phyloP scores from a whole-genome alignment of 1,140 invertebrate genomes.

The Drosophila miranda region DNA sequence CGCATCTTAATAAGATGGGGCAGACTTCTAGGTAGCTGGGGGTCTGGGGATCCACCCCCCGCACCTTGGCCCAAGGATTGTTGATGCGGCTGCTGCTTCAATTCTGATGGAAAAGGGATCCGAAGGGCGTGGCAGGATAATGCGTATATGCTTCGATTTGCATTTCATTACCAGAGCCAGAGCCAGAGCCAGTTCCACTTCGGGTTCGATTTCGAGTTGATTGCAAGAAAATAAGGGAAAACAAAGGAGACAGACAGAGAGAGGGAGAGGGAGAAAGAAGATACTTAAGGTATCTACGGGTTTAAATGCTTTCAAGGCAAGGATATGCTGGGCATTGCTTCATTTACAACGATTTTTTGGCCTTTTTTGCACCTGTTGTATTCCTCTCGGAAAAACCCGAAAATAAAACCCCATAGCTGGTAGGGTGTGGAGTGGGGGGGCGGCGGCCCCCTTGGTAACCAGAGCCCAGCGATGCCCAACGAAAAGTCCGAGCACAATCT shows the following conservation, averaged over 20 bases:
- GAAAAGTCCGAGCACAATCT: constrained; percentile 60
- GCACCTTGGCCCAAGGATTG: background rate
- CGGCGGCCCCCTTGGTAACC: constrained; percentile 12
- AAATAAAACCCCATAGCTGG: constrained; percentile 4
- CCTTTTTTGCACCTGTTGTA: background rate
- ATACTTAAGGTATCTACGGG: too few species aligned
- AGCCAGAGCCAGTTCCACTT: too few species aligned
- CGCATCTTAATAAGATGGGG: constrained; percentile 56
- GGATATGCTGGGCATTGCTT: too few species aligned
- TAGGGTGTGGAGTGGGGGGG: too few species aligned
- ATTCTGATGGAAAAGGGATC: constrained; percentile 11
- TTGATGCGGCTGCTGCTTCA: constrained; percentile 15
- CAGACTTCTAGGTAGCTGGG: background rate
- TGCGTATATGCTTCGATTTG: constrained; percentile 63
- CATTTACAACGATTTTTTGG: background rate
- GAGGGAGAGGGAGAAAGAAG: too few species aligned
- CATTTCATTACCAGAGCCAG: constrained; percentile 57
- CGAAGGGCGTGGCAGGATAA: constrained; percentile 11
- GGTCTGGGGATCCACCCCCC: too few species aligned
- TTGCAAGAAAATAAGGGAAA: constrained; percentile 27
- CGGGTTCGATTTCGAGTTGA: constrained; percentile 28
- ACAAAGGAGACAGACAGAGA: constrained; percentile 6
- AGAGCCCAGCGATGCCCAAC: constrained; percentile 41
- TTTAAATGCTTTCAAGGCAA: background rate
- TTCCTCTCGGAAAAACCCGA: too few species aligned